Evolutionary conservation across 2,888 invertebrate genomes (phyloP).

Genomic region (Tipula confusa): DNA sequence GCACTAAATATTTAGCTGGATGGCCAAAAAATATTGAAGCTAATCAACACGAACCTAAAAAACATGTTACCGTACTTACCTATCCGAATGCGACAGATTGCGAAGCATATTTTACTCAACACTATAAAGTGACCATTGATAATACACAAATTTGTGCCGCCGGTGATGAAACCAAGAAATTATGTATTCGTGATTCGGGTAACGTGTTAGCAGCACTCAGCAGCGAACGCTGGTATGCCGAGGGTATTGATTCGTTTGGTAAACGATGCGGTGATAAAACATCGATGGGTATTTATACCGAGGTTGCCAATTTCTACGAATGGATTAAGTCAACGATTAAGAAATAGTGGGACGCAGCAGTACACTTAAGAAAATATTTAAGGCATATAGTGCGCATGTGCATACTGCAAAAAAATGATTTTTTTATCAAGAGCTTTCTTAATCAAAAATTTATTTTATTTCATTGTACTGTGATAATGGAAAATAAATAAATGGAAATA

Average conservation of each 20-base stretch:
- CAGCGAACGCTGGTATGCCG: neutral
- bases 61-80: neutral
- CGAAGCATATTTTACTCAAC: neutral
- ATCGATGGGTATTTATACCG: neutral
- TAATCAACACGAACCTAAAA: neutral
- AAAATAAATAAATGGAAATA: neutral
- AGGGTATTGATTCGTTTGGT: conserved; percentile 15
- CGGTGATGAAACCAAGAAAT: neutral
- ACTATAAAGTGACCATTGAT: neutral
- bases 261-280: neutral
- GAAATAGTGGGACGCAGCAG: neutral
- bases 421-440: neutral
- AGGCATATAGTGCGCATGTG: neutral
- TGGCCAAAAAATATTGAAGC: conserved; percentile 47
- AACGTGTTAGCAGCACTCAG: neutral
- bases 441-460: neutral
- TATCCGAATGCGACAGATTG: neutral
- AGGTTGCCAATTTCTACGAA: neutral
- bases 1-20: conserved; percentile 56
- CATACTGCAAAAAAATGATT: neutral
- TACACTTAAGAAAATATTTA: neutral
- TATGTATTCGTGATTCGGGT: neutral
- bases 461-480: neutral
- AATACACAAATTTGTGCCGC: neutral
- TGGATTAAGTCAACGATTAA: neutral